Percentiles rank a stretch among this genome's conserved stretches.
Evolutionary conservation across 2,113 vertebrate species (phyloP).

Genomic region (Tachuris rubrigastra): DNA sequence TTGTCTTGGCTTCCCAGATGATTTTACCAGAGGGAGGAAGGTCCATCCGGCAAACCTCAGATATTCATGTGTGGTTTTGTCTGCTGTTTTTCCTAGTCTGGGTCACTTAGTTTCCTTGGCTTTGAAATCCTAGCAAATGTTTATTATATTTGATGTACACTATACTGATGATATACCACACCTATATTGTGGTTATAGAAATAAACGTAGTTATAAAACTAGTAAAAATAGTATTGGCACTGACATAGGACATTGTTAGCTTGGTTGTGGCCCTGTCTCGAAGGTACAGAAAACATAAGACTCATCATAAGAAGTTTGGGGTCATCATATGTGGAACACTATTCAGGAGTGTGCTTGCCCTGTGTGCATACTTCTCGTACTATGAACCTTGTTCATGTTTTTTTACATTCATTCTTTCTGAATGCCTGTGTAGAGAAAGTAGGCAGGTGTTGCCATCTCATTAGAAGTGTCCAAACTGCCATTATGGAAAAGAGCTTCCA

Average conservation of each 20-base stretch:
- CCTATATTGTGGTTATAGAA: neutral
- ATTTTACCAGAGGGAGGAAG: neutral
- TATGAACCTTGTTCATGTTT: neutral
- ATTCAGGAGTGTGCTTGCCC: neutral
- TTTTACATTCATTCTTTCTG: neutral
- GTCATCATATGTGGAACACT: neutral
- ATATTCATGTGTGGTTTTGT: conserved; percentile 3
- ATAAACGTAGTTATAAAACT: neutral
- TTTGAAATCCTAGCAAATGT: conserved; percentile 6
- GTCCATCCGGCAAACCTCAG: neutral
- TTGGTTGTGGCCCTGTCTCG: neutral
- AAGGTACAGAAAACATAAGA: neutral
- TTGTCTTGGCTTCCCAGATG: neutral
- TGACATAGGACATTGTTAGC: neutral
- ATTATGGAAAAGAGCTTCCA: neutral
- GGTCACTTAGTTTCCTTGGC: neutral
- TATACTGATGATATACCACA: neutral
- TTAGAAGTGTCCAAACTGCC: neutral
- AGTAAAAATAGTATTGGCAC: neutral
- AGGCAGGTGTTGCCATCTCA: neutral
- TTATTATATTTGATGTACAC: neutral
- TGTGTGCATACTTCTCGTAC: neutral
- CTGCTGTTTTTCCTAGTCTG: conserved; percentile 1
- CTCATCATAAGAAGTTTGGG: neutral
- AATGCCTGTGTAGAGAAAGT: neutral